These are phyloP conservation scores for Pantelozetes paolii DNA, from an alignment of 2,888 invertebrate genomes.

Conservation along the genomic window DNA sequence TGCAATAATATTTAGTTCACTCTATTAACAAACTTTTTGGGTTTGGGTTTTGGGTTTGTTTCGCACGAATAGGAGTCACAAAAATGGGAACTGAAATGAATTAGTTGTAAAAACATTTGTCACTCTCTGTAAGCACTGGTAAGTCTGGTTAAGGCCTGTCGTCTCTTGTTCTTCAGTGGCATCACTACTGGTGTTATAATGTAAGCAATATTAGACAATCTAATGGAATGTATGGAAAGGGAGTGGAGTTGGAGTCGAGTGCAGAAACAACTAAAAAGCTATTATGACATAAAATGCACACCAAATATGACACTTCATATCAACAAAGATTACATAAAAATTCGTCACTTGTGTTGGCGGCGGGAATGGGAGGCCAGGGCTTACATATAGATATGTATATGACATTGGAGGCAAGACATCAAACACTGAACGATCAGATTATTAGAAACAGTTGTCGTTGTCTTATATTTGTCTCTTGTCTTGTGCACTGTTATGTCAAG, in stretches of 20 bases:
- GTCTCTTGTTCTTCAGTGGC: neutral
- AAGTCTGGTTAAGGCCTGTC: neutral
- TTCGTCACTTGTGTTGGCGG: slow-evolving; percentile 1
- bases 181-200: neutral
- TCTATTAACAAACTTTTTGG: neutral
- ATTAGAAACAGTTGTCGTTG: slow-evolving; percentile 2
- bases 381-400: slow-evolving; percentile 11
- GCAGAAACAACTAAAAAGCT: neutral
- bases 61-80: neutral
- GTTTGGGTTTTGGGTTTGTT: neutral
- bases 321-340: slow-evolving; percentile 20
- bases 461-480: neutral
- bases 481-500: slow-evolving; percentile 1
- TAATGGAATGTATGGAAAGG: neutral
- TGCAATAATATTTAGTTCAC: neutral
- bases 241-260: too few species aligned
- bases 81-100: neutral
- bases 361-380: neutral
- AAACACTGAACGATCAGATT: slow-evolving; percentile 14
- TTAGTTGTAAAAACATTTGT: neutral
- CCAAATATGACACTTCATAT: slow-evolving; percentile 15
- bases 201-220: neutral
- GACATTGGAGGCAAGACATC: neutral
- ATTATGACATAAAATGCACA: neutral
- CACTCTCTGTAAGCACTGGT: neutral